phyloP scores from a whole-genome alignment of 2,888 invertebrate species.

The Trichogramma dendrolimi region DNA sequence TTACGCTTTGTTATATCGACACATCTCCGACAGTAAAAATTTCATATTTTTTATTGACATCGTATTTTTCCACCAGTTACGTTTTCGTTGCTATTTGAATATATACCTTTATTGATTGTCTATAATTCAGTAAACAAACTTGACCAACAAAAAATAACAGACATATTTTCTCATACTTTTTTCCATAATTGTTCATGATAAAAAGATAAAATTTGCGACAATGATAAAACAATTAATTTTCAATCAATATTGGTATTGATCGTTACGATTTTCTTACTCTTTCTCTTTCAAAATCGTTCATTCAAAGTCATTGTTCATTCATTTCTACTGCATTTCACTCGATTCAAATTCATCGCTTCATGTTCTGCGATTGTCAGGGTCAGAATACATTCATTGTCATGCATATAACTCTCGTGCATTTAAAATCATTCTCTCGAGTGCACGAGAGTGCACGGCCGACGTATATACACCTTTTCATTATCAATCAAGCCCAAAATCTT shows the following conservation, averaged over 20 bases:
- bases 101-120: neutral
- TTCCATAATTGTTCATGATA: neutral
- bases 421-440: no score
- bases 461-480: no score
- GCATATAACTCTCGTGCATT: no score
- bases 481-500: no score
- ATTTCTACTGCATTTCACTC: conserved; percentile 31
- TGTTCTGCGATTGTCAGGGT: conserved; percentile 8
- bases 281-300: conserved; percentile 23
- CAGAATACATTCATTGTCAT: neutral
- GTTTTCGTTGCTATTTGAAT: no score
- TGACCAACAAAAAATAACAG: neutral
- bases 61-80: neutral
- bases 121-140: no score
- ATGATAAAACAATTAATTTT: neutral
- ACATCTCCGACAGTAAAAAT: conserved; percentile 7
- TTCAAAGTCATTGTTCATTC: conserved; percentile 29
- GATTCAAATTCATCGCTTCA: conserved; percentile 20
- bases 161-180: neutral
- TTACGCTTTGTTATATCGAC: neutral
- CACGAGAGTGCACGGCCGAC: no score
- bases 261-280: conserved; percentile 23
- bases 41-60: neutral
- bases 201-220: neutral
- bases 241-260: conserved; percentile 21